Conservation (phyloP, 2,797 vertebrate genomes). For the Hephaestus fuliginosus region DNA sequence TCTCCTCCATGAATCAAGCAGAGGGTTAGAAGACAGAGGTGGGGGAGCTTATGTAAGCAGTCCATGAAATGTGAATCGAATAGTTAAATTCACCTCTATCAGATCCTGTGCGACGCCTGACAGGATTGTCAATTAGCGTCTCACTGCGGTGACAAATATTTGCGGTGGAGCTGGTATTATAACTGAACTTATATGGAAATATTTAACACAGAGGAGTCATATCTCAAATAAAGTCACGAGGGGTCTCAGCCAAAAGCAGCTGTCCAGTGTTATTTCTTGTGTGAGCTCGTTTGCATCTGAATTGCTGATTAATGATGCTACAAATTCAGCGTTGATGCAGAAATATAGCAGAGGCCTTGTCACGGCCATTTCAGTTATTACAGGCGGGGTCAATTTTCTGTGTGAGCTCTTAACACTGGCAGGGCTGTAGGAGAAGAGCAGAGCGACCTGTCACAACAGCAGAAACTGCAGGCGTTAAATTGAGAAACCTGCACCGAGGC, state of each 20-base stretch:
- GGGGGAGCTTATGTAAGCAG: constrained; percentile 75
- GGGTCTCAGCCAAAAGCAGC: constrained; percentile 25
- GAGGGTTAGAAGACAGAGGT: constrained; percentile 72
- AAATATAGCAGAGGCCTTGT: constrained; percentile 25
- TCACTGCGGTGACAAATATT: constrained; percentile 33
- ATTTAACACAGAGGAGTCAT: constrained; percentile 19
- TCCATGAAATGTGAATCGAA: constrained; percentile 76
- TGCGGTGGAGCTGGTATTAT: constrained; percentile 9
- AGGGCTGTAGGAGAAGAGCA: constrained; percentile 8
- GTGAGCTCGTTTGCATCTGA: constrained; percentile 37
- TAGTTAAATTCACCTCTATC: constrained; percentile 69
- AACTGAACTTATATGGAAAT: constrained; percentile 38
- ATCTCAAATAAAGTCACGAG: constrained; percentile 17
- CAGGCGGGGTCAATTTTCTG: constrained; percentile 11
- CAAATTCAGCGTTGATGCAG: constrained; percentile 32
- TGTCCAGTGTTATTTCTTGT: constrained; percentile 4
- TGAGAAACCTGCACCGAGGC: constrained; percentile 30
- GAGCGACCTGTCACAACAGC: constrained; percentile 2
- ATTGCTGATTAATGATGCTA: constrained; percentile 36
- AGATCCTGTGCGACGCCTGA: constrained; percentile 57
- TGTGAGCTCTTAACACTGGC: constrained; percentile 14
- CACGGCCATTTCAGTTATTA: constrained; percentile 32
- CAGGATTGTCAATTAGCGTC: constrained; percentile 51
- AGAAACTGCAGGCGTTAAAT: constrained; percentile 44
- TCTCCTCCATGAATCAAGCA: constrained; percentile 72